Conservation (phyloP, 2,113 vertebrate species). For the Muntiacus reevesi region DNA sequence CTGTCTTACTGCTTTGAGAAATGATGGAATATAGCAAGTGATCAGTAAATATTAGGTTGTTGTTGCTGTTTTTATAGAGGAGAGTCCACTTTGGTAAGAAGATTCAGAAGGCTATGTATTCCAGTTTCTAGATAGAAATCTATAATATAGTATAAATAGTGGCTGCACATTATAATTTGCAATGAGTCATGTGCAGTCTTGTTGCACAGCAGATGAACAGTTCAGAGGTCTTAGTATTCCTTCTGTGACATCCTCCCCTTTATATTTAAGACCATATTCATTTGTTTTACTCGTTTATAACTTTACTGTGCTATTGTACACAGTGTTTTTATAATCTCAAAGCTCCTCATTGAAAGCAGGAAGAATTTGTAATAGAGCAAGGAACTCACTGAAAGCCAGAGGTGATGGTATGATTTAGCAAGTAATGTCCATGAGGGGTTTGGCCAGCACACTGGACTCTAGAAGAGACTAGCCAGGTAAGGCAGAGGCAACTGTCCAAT, state of each 20-base stretch:
- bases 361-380: background rate
- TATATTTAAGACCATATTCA: background rate
- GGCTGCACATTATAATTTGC: background rate
- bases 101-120: background rate
- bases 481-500: background rate
- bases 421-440: background rate
- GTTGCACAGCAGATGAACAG: background rate
- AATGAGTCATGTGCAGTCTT: background rate
- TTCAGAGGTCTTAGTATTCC: background rate
- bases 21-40: background rate
- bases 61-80: background rate
- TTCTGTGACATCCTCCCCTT: background rate
- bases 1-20: background rate
- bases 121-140: background rate
- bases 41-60: background rate
- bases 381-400: background rate
- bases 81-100: background rate
- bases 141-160: background rate
- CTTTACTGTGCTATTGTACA: background rate
- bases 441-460: no score
- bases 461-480: background rate
- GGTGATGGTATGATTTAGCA: background rate
- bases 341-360: slow-evolving; percentile 3
- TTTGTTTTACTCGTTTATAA: background rate
- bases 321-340: background rate